These are phyloP conservation scores for Astur gentilis DNA, from an alignment of 2,113 vertebrate species.

Conservation along the genomic window DNA sequence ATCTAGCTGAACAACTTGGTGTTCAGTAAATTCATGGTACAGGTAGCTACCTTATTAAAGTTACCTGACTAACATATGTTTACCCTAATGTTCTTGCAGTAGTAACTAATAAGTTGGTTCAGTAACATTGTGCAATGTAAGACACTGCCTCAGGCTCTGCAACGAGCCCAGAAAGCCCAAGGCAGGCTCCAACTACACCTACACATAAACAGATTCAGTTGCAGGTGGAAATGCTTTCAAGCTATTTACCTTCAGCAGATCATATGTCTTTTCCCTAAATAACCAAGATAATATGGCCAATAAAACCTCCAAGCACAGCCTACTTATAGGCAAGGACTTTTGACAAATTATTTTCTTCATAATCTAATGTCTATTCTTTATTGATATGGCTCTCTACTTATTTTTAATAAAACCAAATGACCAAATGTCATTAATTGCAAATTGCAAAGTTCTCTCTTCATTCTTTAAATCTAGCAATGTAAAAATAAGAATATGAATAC, in stretches of 20 bases:
- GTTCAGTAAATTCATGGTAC: not conserved
- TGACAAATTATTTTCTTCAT: conserved; percentile 8
- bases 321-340: conserved; percentile 3
- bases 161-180: conserved; percentile 35
- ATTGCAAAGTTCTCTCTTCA: not conserved
- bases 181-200: not conserved
- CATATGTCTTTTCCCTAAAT: conserved; percentile 36
- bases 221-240: conserved; percentile 62
- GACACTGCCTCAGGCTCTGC: conserved; percentile 57
- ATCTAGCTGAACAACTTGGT: not conserved
- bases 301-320: conserved; percentile 24
- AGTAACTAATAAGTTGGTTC: conserved; percentile 24
- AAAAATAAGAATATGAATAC: not conserved
- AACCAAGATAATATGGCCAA: not conserved
- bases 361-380: conserved; percentile 28
- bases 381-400: not conserved
- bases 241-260: conserved; percentile 53
- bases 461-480: not conserved
- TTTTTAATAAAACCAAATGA: conserved; percentile 37
- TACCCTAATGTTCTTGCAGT: not conserved
- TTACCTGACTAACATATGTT: not conserved
- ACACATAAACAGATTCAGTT: conserved; percentile 34
- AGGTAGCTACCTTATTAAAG: conserved; percentile 22
- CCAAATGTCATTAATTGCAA: conserved; percentile 37
- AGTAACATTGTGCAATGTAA: conserved; percentile 6